Conservation (phyloP, 2,797 vertebrate species). For the Labroides dimidiatus region DNA sequence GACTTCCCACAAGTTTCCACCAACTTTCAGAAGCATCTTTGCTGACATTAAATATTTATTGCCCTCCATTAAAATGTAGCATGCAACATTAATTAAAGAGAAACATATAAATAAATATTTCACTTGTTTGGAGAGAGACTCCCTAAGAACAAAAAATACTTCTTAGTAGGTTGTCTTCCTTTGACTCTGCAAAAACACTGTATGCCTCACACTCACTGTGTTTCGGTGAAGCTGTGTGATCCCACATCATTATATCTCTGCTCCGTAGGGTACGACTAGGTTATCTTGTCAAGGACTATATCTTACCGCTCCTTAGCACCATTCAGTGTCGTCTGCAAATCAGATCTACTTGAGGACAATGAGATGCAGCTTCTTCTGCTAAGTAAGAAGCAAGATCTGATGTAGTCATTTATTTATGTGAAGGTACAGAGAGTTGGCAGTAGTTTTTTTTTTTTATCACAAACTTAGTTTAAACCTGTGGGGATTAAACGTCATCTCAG, state of each 20-base stretch:
- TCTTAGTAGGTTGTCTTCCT: slow-evolving; percentile 27
- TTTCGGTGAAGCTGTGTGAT: slow-evolving; percentile 52
- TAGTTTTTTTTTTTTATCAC: slow-evolving; percentile 4
- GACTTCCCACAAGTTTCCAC: neutral
- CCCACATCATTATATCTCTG: slow-evolving; percentile 58
- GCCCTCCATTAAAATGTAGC: slow-evolving; percentile 49
- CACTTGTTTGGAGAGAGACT: slow-evolving; percentile 50
- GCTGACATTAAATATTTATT: slow-evolving; percentile 59
- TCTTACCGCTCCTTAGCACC: slow-evolving; percentile 23
- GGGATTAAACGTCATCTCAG: slow-evolving; percentile 24
- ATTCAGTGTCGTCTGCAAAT: slow-evolving; percentile 41
- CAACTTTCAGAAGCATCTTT: slow-evolving; percentile 23
- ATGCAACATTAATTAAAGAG: slow-evolving; percentile 66
- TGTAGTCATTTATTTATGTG: slow-evolving; percentile 44
- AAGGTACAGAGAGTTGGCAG: slow-evolving; percentile 22
- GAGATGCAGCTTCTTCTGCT: slow-evolving; percentile 10
- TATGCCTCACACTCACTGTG: slow-evolving; percentile 37
- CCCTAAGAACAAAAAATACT: slow-evolving; percentile 30
- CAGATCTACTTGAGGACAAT: slow-evolving; percentile 38
- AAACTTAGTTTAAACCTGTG: slow-evolving; percentile 10
- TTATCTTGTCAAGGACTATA: slow-evolving; percentile 41
- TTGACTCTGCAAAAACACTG: slow-evolving; percentile 36
- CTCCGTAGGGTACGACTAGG: slow-evolving; percentile 34
- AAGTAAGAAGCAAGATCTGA: slow-evolving; percentile 23
- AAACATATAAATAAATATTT: slow-evolving; percentile 56